A percentile compares a stretch with the other conserved stretches of the same genome.
phyloP scores from a whole-genome alignment of 2,797 vertebrate genomes.

The Alectoris magna region DNA sequence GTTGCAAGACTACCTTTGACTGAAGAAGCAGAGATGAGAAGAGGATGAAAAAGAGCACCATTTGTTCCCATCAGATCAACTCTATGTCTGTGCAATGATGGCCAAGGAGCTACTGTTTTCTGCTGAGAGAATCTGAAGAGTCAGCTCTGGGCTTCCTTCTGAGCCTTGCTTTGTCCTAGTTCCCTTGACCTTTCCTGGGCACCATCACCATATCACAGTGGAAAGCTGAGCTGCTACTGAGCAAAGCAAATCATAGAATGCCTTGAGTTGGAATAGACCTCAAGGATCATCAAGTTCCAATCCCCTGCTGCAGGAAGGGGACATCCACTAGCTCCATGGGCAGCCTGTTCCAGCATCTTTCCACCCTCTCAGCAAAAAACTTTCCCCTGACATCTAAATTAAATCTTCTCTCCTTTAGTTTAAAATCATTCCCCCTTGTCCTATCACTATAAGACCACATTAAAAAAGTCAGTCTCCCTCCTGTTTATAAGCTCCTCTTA shows the following conservation, averaged over 20 bases:
- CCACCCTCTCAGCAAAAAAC: no score
- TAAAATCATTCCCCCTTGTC: no score
- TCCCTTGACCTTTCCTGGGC: neutral
- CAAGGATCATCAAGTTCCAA: no score
- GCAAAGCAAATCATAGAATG: neutral
- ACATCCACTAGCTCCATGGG: no score
- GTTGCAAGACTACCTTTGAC: neutral
- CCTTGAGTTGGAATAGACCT: no score
- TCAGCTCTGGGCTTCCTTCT: neutral
- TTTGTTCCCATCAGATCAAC: neutral
- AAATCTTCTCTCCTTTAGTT: no score
- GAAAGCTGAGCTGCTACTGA: neutral
- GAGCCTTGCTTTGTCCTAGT: neutral
- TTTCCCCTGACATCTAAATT: no score
- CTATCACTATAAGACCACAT: no score
- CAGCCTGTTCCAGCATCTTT: no score
- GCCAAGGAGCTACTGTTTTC: neutral
- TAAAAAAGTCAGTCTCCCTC: no score
- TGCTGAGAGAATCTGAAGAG: neutral
- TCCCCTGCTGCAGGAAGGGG: no score
- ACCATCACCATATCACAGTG: neutral
- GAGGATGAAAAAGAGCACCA: neutral
- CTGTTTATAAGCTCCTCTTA: no score
- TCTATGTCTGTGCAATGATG: neutral
- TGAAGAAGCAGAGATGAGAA: neutral